These are phyloP conservation scores for Danio rerio DNA, from an alignment of 2,113 vertebrate species.

Conservation along the genomic window DNA sequence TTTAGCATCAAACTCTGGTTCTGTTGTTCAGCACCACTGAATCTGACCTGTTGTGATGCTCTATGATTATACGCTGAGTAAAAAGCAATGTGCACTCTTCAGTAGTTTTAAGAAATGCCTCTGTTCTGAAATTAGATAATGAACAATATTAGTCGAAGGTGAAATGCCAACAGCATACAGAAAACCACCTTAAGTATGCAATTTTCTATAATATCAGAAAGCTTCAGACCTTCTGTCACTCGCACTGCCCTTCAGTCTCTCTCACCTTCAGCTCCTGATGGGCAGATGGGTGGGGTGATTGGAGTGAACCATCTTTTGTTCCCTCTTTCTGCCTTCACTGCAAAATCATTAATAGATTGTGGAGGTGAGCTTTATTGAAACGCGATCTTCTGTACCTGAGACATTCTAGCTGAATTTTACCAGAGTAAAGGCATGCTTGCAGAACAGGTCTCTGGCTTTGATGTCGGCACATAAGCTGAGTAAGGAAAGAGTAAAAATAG, in stretches of 20 bases:
- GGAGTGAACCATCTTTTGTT: not conserved
- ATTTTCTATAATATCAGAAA: not conserved
- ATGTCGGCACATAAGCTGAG: constrained; percentile 50
- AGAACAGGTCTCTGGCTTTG: constrained; percentile 46
- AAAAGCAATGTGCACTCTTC: not conserved
- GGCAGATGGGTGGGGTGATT: constrained; percentile 26
- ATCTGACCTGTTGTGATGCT: too few relatives aligned
- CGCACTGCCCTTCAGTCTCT: constrained; percentile 3
- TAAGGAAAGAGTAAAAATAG: constrained; percentile 57
- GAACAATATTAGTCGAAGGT: not conserved
- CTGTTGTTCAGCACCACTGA: too few relatives aligned
- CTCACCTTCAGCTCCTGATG: constrained; percentile 19
- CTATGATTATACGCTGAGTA: too few relatives aligned
- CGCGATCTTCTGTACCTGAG: not conserved
- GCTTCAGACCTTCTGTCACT: too few relatives aligned
- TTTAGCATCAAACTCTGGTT: too few relatives aligned
- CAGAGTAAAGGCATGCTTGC: not conserved
- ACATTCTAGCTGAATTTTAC: not conserved
- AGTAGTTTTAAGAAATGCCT: not conserved
- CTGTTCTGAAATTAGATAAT: not conserved
- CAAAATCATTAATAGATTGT: not conserved
- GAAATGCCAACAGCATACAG: not conserved
- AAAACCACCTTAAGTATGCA: not conserved
- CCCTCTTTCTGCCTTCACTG: not conserved
- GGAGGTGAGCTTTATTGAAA: not conserved